These are phyloP conservation scores for Mustela lutreola DNA, from an alignment of 2,113 vertebrate species.

Conservation along the genomic window DNA sequence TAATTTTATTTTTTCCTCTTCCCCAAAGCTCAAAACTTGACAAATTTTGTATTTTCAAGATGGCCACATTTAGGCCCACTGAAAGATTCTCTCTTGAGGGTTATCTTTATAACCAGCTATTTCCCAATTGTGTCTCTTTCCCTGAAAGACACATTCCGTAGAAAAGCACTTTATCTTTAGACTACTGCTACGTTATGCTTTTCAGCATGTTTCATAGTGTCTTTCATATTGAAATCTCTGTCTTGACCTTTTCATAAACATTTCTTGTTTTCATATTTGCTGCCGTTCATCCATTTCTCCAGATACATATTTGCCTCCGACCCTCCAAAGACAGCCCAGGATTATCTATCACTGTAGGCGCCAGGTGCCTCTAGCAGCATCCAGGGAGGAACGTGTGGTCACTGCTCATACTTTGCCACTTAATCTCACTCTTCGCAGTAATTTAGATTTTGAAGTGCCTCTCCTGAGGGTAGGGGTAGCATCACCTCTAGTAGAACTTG, in stretches of 20 bases:
- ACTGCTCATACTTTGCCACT: neutral
- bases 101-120: neutral
- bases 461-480: neutral
- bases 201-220: neutral
- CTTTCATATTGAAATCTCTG: neutral
- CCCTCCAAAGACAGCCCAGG: neutral
- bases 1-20: conserved; percentile 28
- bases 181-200: neutral
- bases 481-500: neutral
- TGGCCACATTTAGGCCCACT: neutral
- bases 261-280: neutral
- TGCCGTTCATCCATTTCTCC: neutral
- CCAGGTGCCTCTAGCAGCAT: neutral
- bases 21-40: neutral
- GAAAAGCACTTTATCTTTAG: conserved; percentile 24
- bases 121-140: neutral
- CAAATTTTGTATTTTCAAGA: neutral
- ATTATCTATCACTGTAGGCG: neutral
- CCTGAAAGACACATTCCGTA: neutral
- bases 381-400: neutral
- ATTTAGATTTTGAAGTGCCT: conserved; percentile 27
- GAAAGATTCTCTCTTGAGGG: neutral
- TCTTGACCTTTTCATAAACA: neutral
- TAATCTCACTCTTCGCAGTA: neutral
- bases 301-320: neutral